Base-by-base conservation (phyloP, 2,797 vertebrate genomes). In the Anniella stebbinsi region DNA sequence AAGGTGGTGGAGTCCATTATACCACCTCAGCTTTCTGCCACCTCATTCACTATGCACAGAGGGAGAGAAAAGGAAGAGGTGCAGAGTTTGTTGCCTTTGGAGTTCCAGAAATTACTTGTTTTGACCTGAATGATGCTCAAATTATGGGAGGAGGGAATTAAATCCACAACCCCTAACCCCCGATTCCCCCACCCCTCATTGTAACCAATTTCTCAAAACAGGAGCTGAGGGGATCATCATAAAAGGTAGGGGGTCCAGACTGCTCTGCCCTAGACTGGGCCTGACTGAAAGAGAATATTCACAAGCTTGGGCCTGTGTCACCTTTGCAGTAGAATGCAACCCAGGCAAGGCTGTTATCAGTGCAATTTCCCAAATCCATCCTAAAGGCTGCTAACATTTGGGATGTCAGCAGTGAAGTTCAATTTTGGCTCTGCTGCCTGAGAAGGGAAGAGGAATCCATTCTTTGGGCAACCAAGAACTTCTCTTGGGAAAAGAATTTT, bases 381-480 rank as follows among this genome's bases (percentile, higher is more conserved):
- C 76, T 48, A 78, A 78, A 41, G 8, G 38, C 36, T 45, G 36
- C 38, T 45, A 45, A 76, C 10, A 21, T n/a, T n/a, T n/a, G n/a
- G n/a, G n/a, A n/a, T n/a, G n/a, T n/a, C n/a, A n/a, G n/a, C n/a
- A n/a, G n/a, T n/a, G n/a, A 57, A 80, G 48, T n/a, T 54, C 6
- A 80, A 80, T 54, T 30, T 80, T 57, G 33, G 30, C 13, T 80
- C 30, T 21, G 48, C 30, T 54, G 77, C 5, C 77, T 21, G 51
- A 11, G 30, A 17, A 1, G 48, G 23, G 23, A 33, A 80, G 17
- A 54, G 77, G 77, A 80, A 80, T 33, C 15, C 30, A 30, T n/a
- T 9, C 0, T 0, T 3, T 87, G 28, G 2, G 30, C 11, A 72
- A 36, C 15, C 7, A 12, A 21, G 1, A 25, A 25, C 17, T 33